phyloP scores from a whole-genome alignment of 2,888 invertebrate genomes.

The Therioaphis trifolii region DNA sequence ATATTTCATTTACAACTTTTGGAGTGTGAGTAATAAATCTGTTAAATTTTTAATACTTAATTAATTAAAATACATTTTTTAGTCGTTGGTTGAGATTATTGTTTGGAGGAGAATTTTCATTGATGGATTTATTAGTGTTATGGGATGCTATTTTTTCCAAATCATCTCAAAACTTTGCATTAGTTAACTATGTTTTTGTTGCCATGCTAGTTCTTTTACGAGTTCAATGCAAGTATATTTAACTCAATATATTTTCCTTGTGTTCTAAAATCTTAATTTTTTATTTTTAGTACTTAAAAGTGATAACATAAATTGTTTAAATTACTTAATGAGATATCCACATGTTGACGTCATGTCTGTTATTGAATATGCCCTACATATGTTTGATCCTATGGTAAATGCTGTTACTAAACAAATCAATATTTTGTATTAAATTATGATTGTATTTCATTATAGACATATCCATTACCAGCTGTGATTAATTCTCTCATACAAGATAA shows the following conservation, averaged over 20 bases:
- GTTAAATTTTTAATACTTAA: constrained; percentile 2
- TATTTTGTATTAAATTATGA: neutral
- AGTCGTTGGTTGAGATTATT: constrained; percentile 86
- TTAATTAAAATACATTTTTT: constrained; percentile 64
- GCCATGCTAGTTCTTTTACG: constrained; percentile 82
- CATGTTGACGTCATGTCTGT: constrained; percentile 75
- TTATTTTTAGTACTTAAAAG: constrained; percentile 72
- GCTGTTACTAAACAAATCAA: neutral
- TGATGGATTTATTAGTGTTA: constrained; percentile 79
- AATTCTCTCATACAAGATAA: constrained; percentile 13
- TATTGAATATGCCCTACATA: constrained; percentile 74
- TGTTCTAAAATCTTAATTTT: constrained; percentile 59
- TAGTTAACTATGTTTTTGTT: constrained; percentile 78
- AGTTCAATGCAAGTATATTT: constrained; percentile 74
- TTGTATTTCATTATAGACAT: constrained; percentile 19
- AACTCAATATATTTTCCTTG: neutral
- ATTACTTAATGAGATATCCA: constrained; percentile 78
- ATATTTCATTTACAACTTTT: constrained; percentile 86
- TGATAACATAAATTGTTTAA: constrained; percentile 77
- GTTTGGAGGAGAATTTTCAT: constrained; percentile 85
- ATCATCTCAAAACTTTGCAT: constrained; percentile 70
- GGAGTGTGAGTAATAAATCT: constrained; percentile 77
- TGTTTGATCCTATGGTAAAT: constrained; percentile 69
- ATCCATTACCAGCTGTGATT: constrained; percentile 22
- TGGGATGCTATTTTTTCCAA: constrained; percentile 89